Percentiles rank a stretch among this genome's conserved stretches.
Evolutionary conservation across 2,113 vertebrate genomes (phyloP).

Genomic region (Lepidothrix coronata): DNA sequence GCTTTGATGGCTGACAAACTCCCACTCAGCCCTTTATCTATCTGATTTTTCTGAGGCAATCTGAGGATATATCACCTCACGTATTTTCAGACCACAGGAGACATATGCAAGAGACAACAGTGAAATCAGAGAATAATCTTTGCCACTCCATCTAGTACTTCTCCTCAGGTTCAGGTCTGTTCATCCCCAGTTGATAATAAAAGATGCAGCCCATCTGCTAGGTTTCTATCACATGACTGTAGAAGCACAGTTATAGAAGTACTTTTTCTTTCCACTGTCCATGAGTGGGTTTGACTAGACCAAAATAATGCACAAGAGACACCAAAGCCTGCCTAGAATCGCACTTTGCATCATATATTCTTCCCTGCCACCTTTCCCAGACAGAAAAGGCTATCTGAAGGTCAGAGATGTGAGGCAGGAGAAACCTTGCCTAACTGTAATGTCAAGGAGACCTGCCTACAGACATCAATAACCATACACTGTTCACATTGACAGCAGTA

Average conservation of each 20-base stretch:
- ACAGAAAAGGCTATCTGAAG: neutral
- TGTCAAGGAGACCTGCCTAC: neutral
- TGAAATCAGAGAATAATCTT: neutral
- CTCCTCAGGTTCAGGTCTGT: neutral
- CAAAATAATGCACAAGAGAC: conserved; percentile 22
- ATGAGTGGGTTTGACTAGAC: conserved; percentile 14
- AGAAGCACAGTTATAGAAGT: conserved; percentile 9
- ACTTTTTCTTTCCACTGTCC: neutral
- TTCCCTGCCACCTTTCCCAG: neutral
- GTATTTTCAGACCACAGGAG: neutral
- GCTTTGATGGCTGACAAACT: neutral
- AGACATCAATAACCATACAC: neutral
- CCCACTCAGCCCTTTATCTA: neutral
- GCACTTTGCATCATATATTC: neutral
- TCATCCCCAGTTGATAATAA: neutral
- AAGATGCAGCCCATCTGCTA: conserved; percentile 30
- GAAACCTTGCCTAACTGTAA: neutral
- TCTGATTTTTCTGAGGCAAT: neutral
- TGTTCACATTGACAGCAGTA: accelerated
- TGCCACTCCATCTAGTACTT: neutral
- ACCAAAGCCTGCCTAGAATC: neutral
- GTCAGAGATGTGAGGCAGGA: neutral
- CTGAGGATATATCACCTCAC: neutral
- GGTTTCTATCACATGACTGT: neutral
- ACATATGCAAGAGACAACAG: neutral